Conservation (phyloP, 2,797 vertebrate species). For the Coendou prehensilis region DNA sequence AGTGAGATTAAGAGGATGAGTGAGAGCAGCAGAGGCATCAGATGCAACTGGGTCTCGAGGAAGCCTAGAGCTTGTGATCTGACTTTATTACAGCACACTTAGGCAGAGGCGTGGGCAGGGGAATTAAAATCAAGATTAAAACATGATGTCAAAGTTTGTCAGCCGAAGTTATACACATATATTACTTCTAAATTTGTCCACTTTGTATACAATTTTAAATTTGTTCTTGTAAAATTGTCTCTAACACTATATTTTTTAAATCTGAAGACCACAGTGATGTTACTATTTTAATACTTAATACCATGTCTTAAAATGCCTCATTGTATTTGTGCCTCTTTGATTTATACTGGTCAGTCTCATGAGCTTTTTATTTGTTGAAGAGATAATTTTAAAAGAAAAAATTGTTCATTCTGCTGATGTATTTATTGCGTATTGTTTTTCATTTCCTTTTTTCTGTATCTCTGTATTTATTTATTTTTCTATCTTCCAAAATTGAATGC, state of each 20-base stretch:
- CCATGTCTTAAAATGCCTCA: neutral
- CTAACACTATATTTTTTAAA: neutral
- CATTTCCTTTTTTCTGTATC: neutral
- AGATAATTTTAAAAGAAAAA: neutral
- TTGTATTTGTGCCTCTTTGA: neutral
- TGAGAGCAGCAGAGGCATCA: neutral
- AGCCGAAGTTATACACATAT: neutral
- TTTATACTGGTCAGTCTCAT: neutral
- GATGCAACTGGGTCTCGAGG: neutral
- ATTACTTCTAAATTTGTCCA: neutral
- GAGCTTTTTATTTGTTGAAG: neutral
- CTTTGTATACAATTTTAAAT: neutral
- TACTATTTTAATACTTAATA: neutral
- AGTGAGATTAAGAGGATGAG: neutral
- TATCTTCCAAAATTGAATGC: neutral
- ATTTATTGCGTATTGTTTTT: neutral
- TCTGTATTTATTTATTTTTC: neutral
- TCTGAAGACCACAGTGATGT: neutral
- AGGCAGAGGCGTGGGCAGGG: rapidly evolving
- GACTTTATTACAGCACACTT: neutral
- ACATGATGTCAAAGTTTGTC: neutral
- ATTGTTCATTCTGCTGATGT: neutral
- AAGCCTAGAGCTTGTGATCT: neutral
- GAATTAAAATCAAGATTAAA: neutral
- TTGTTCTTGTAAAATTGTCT: neutral